Evolutionary conservation across 2,888 invertebrate genomes (phyloP).

Genomic region (Agrenia bidenticulata): DNA sequence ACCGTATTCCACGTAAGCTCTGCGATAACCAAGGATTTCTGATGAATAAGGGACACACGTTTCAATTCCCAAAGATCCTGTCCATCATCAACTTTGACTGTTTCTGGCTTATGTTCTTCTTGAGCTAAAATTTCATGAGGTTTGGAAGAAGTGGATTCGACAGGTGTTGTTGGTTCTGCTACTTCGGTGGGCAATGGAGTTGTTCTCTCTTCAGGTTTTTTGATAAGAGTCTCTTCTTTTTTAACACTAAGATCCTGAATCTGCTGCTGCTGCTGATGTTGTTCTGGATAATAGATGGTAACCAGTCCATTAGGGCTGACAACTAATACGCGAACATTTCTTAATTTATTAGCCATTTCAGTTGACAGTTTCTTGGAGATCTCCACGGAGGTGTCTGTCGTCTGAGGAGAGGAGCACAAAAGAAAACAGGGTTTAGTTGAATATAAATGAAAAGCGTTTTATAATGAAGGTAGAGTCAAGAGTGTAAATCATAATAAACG

Average conservation of each 20-base stretch:
- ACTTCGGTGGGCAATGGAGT: conserved; percentile 4
- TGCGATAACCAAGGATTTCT: conserved; percentile 67
- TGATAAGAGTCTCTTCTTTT: background rate
- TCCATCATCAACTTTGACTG: background rate
- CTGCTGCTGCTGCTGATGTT: background rate
- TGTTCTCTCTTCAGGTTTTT: conserved; percentile 6
- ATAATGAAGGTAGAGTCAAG: background rate
- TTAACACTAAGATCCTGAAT: background rate
- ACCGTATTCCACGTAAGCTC: conserved; percentile 69
- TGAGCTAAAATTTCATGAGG: background rate
- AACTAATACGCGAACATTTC: conserved; percentile 65
- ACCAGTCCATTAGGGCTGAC: conserved; percentile 71
- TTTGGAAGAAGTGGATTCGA: conserved; percentile 40
- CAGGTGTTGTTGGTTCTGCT: background rate
- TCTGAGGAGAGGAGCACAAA: conserved; percentile 27
- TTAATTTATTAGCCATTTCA: conserved; percentile 30
- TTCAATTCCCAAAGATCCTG: conserved; percentile 64
- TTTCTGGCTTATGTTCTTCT: background rate
- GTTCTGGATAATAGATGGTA: conserved; percentile 62
- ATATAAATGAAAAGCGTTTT: conserved; percentile 10
- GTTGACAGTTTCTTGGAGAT: conserved; percentile 35
- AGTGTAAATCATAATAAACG: background rate
- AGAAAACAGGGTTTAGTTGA: conserved; percentile 8
- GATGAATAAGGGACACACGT: conserved; percentile 71
- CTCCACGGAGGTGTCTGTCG: conserved; percentile 43